Percentiles rank a stretch among this genome's conserved stretches.
Evolutionary conservation across 2,888 invertebrate species (phyloP).

Genomic region (Incurvaria masculella): DNA sequence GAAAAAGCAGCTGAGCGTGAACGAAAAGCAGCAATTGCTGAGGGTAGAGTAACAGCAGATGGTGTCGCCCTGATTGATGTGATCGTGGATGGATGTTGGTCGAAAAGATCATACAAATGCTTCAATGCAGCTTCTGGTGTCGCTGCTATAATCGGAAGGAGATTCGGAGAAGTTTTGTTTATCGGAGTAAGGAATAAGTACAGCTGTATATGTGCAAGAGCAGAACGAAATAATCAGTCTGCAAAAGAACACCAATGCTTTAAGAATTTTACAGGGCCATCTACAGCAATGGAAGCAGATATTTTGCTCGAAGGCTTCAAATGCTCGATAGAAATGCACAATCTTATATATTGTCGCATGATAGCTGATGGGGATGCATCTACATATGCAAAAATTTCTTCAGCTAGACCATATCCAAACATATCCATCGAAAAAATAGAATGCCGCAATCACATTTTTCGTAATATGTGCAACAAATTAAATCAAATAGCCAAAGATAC

Average conservation of each 20-base stretch:
- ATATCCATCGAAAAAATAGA: constrained; percentile 7
- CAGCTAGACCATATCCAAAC: constrained; percentile 3
- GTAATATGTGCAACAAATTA: constrained; percentile 5
- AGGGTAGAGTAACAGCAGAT: constrained; percentile 2
- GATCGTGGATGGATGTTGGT: neutral
- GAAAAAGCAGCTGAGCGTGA: constrained; percentile 5
- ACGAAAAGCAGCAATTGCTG: constrained; percentile 6
- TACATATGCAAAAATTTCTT: constrained; percentile 4
- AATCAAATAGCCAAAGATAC: neutral
- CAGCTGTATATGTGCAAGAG: constrained; percentile 20
- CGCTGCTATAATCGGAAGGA: constrained; percentile 9
- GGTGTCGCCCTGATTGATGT: neutral
- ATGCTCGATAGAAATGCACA: constrained; percentile 1
- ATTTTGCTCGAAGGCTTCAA: constrained; percentile 7
- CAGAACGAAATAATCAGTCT: neutral
- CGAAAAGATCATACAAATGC: constrained; percentile 1
- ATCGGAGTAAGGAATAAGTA: constrained; percentile 24
- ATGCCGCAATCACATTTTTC: constrained; percentile 4
- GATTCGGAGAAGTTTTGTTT: constrained; percentile 18
- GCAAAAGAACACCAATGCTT: constrained; percentile 1
- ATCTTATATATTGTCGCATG: constrained; percentile 5
- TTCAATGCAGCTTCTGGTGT: constrained; percentile 1
- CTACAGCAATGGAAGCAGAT: constrained; percentile 5
- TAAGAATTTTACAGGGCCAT: neutral
- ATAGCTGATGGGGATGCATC: constrained; percentile 8